These are phyloP conservation scores for Lepidochrysops patricia DNA, from an alignment of 2,888 invertebrate species.

Conservation along the genomic window DNA sequence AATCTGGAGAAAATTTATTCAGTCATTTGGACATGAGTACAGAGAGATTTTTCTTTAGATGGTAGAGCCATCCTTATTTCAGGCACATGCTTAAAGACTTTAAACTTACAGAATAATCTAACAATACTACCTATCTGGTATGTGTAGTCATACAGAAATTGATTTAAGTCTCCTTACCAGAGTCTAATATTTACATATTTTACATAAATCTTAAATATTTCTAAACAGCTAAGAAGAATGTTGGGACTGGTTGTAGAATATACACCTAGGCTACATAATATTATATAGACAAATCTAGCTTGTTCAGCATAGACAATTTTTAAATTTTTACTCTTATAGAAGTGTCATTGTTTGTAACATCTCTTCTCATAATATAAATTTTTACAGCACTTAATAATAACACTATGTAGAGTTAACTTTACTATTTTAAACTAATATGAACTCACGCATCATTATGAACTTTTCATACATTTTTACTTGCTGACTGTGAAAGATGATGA, in stretches of 20 bases:
- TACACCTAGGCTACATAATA: not conserved
- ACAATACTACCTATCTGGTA: conserved; percentile 13
- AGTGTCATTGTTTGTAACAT: not conserved
- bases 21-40: no score
- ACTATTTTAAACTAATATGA: no score
- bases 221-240: not conserved
- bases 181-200: conserved; percentile 3
- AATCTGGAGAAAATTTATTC: no score
- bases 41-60: no score
- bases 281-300: not conserved
- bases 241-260: not conserved
- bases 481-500: no score
- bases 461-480: not conserved
- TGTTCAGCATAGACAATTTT: not conserved
- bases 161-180: conserved; percentile 6
- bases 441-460: not conserved
- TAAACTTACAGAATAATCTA: not conserved
- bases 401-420: no score
- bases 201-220: not conserved
- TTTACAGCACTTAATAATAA: not conserved
- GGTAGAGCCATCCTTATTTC: not conserved
- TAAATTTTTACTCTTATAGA: not conserved
- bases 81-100: conserved; percentile 4
- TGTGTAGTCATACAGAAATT: not conserved
- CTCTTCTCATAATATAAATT: not conserved